phyloP scores from a whole-genome alignment of 2,797 vertebrate genomes.

The Syngnathus acus region DNA sequence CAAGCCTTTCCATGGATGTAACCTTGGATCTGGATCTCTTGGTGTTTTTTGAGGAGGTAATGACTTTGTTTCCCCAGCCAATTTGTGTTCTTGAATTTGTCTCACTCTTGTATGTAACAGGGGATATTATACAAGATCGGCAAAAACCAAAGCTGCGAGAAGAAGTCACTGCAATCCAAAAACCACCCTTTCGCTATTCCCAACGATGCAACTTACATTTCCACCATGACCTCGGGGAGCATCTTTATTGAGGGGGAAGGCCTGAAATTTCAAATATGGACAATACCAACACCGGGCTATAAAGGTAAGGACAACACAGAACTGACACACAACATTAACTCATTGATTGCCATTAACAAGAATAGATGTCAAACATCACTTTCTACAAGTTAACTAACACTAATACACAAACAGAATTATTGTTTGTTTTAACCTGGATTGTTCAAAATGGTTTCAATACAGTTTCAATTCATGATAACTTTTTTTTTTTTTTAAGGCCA shows the following conservation, averaged over 20 bases:
- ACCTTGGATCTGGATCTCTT: slow-evolving; percentile 59
- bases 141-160: slow-evolving; percentile 71
- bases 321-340: not conserved
- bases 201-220: slow-evolving; percentile 34
- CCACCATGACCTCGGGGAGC: slow-evolving; percentile 38
- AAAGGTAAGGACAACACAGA: slow-evolving; percentile 38
- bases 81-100: no score
- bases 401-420: not conserved
- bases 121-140: slow-evolving; percentile 67
- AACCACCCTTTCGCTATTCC: slow-evolving; percentile 65
- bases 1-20: slow-evolving; percentile 41
- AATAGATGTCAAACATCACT: no score
- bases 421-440: not conserved
- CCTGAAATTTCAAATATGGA: slow-evolving; percentile 56
- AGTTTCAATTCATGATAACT: not conserved
- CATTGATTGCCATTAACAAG: no score
- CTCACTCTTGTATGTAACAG: slow-evolving; percentile 25
- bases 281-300: slow-evolving; percentile 37
- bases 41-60: slow-evolving; percentile 69
- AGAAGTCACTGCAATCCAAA: slow-evolving; percentile 55
- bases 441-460: not conserved
- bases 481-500: slow-evolving; percentile 39
- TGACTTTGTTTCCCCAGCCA: not conserved
- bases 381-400: no score
- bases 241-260: slow-evolving; percentile 59